phyloP scores from a whole-genome alignment of 1,140 invertebrate genomes.

The Stenopsyche tienmushanensis region DNA sequence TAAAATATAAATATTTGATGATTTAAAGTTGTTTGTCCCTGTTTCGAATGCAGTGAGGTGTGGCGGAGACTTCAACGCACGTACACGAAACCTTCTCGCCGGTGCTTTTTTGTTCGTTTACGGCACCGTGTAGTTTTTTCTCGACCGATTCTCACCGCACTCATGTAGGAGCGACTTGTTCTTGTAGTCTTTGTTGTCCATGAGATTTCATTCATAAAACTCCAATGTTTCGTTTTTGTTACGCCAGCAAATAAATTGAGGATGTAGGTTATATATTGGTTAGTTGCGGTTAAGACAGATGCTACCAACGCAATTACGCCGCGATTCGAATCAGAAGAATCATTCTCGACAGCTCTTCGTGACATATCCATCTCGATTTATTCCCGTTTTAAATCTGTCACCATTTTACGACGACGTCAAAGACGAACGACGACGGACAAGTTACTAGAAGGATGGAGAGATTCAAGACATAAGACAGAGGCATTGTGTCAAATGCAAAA shows the following conservation, averaged over 20 bases:
- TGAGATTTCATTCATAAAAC: conserved; percentile 41
- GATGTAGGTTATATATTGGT: conserved; percentile 39
- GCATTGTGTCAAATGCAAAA: too few relatives aligned
- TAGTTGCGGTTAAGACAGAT: conserved; percentile 24
- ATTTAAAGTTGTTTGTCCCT: too few relatives aligned
- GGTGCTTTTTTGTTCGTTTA: conserved; percentile 29
- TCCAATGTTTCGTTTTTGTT: conserved; percentile 32
- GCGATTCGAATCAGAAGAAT: conserved; percentile 4
- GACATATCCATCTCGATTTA: too few relatives aligned
- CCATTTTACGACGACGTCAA: too few relatives aligned
- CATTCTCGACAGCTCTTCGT: conserved; percentile 12
- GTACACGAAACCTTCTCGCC: conserved; percentile 13
- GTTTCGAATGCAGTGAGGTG: conserved; percentile 23
- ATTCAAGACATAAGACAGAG: too few relatives aligned
- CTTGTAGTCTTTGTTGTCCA: conserved; percentile 37
- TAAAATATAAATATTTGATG: too few relatives aligned
- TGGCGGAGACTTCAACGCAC: conserved; percentile 36
- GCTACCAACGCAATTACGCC: conserved; percentile 19
- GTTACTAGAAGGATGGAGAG: too few relatives aligned
- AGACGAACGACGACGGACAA: too few relatives aligned
- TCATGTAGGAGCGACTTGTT: conserved; percentile 25
- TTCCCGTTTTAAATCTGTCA: too few relatives aligned
- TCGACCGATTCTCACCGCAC: conserved; percentile 31
- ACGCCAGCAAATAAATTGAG: conserved; percentile 40
- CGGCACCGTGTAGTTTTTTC: conserved; percentile 34